These are phyloP conservation scores for Rhingia rostrata DNA, from an alignment of 2,888 invertebrate species.

Conservation along the genomic window DNA sequence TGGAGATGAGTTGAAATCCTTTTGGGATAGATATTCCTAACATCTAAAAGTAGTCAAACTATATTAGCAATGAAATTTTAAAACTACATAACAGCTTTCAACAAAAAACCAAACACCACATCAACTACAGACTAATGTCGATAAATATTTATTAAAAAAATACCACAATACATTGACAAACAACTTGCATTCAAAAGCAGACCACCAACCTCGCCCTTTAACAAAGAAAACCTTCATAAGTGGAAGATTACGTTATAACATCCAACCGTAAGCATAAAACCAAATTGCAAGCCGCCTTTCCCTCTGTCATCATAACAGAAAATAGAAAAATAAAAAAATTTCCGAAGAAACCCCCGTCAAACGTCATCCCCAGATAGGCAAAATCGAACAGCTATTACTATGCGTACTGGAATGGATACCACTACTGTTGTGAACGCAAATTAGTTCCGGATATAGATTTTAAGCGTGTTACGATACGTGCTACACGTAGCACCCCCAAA, in stretches of 20 bases:
- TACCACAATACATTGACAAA: background rate
- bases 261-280: background rate
- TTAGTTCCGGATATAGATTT: slow-evolving; percentile 74
- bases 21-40: too few species aligned
- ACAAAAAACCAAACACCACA: too few species aligned
- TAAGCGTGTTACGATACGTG: slow-evolving; percentile 61
- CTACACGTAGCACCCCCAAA: slow-evolving; percentile 43
- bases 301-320: background rate
- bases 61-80: too few species aligned
- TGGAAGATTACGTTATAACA: slow-evolving; percentile 16
- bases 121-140: too few species aligned
- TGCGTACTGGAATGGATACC: slow-evolving; percentile 32
- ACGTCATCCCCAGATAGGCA: slow-evolving; percentile 50
- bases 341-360: slow-evolving; percentile 41
- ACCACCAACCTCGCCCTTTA: background rate
- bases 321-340: slow-evolving; percentile 34
- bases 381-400: slow-evolving; percentile 45
- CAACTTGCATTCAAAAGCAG: background rate
- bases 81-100: too few species aligned
- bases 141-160: too few species aligned
- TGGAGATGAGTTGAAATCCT: too few species aligned
- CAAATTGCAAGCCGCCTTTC: slow-evolving; percentile 1
- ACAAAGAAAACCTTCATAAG: background rate
- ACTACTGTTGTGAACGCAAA: slow-evolving; percentile 53
- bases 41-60: too few species aligned